phyloP scores from a whole-genome alignment of 2,113 vertebrate genomes.

The Gambusia affinis region DNA sequence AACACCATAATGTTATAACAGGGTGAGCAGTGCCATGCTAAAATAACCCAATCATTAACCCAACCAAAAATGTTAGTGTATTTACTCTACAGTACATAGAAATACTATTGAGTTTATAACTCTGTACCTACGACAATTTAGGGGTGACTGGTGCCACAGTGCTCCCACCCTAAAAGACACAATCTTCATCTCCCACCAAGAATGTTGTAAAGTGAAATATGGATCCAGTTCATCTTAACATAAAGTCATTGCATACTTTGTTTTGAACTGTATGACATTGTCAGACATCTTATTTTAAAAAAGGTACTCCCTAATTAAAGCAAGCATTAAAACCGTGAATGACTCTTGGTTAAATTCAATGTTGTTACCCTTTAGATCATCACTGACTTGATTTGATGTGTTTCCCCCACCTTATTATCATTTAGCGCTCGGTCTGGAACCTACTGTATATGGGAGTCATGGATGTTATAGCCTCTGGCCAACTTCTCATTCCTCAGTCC shows the following conservation, averaged over 20 bases:
- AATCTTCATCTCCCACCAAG: constrained; percentile 62
- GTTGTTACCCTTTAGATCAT: constrained; percentile 31
- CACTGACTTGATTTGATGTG: constrained; percentile 5
- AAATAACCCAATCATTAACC: neutral
- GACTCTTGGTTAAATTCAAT: constrained; percentile 6
- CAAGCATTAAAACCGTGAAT: neutral
- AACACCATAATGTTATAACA: neutral
- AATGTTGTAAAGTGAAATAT: constrained; percentile 2
- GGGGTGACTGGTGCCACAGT: neutral
- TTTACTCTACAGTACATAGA: neutral
- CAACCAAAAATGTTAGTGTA: neutral
- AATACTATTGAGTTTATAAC: neutral
- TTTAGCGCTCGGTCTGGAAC: constrained; percentile 27
- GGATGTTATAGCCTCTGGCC: constrained; percentile 49
- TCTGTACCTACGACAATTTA: neutral
- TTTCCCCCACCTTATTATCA: constrained; percentile 25
- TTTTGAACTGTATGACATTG: constrained; percentile 16
- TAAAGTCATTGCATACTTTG: constrained; percentile 29
- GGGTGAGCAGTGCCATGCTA: neutral
- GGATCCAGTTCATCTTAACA: constrained; percentile 25
- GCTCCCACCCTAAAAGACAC: neutral
- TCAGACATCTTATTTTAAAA: neutral
- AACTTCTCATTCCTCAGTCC: constrained; percentile 50
- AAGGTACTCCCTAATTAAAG: neutral
- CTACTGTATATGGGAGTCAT: constrained; percentile 42